phyloP scores from a whole-genome alignment of 2,113 vertebrate species.

The Salvelinus fontinalis region DNA sequence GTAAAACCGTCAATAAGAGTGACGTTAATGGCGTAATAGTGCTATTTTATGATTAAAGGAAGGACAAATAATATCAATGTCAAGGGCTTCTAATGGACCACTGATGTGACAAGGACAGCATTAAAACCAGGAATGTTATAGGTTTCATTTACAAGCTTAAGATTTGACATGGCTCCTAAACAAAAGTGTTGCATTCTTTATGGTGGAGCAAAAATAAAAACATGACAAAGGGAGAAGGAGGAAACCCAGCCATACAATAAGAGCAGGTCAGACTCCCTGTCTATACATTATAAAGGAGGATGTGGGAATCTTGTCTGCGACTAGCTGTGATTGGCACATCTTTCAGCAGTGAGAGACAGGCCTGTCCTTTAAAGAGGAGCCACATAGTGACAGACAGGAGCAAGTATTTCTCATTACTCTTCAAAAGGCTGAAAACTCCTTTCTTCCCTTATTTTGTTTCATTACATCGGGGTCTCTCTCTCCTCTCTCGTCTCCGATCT shows the following conservation, averaged over 20 bases:
- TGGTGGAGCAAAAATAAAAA: slow-evolving; percentile 26
- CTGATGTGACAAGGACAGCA: slow-evolving; percentile 43
- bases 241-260: slow-evolving; percentile 2
- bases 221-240: slow-evolving; percentile 12
- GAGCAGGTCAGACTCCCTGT: background rate
- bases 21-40: slow-evolving; percentile 51
- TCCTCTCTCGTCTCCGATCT: background rate
- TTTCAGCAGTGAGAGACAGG: background rate
- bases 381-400: slow-evolving; percentile 15
- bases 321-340: background rate
- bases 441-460: background rate
- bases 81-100: slow-evolving; percentile 54
- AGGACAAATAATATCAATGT: slow-evolving; percentile 49
- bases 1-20: slow-evolving; percentile 51
- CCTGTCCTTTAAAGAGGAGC: background rate
- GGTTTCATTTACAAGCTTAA: slow-evolving; percentile 42
- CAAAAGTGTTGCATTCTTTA: slow-evolving; percentile 12
- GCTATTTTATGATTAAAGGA: slow-evolving; percentile 37
- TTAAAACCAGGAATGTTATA: slow-evolving; percentile 36
- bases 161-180: slow-evolving; percentile 11
- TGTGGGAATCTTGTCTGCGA: background rate
- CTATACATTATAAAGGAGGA: slow-evolving; percentile 5
- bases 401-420: slow-evolving; percentile 4
- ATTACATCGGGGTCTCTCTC: background rate
- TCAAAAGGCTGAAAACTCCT: background rate